phyloP scores from a whole-genome alignment of 2,888 invertebrate genomes.

The Drosophila tripunctata region DNA sequence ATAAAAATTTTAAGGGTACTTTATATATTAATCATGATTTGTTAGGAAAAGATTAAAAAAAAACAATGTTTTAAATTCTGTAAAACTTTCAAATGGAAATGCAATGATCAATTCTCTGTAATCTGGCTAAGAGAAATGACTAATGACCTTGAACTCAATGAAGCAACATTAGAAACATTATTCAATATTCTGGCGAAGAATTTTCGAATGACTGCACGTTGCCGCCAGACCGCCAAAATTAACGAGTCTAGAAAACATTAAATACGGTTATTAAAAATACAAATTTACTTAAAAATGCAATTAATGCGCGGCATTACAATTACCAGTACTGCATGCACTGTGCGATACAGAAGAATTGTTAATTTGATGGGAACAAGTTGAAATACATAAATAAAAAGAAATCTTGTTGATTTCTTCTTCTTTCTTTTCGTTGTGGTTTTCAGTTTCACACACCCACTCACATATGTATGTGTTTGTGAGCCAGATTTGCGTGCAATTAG shows the following conservation, averaged over 20 bases:
- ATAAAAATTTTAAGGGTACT: too few relatives aligned
- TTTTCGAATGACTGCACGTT: not conserved
- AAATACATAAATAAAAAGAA: not conserved
- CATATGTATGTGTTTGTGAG: conserved; percentile 5
- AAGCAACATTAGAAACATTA: not conserved
- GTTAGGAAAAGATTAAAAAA: too few relatives aligned
- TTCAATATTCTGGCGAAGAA: not conserved
- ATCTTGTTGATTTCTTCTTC: too few relatives aligned
- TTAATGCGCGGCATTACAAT: conserved; percentile 27
- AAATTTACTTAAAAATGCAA: conserved; percentile 21
- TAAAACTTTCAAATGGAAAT: too few relatives aligned
- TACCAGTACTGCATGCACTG: not conserved
- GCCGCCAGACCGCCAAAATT: conserved; percentile 10
- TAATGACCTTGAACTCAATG: not conserved
- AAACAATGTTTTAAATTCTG: too few relatives aligned
- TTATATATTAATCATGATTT: too few relatives aligned
- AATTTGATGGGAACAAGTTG: conserved; percentile 7
- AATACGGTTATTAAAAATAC: not conserved
- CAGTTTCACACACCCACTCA: conserved; percentile 3
- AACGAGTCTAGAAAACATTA: conserved; percentile 7
- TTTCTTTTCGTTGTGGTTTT: conserved; percentile 21
- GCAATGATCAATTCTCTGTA: too few relatives aligned
- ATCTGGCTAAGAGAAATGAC: not conserved
- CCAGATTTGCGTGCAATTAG: conserved; percentile 32
- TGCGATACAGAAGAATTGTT: not conserved